Evolutionary conservation across 1,140 invertebrate genomes (phyloP).

Genomic region (Bombus pascuorum): DNA sequence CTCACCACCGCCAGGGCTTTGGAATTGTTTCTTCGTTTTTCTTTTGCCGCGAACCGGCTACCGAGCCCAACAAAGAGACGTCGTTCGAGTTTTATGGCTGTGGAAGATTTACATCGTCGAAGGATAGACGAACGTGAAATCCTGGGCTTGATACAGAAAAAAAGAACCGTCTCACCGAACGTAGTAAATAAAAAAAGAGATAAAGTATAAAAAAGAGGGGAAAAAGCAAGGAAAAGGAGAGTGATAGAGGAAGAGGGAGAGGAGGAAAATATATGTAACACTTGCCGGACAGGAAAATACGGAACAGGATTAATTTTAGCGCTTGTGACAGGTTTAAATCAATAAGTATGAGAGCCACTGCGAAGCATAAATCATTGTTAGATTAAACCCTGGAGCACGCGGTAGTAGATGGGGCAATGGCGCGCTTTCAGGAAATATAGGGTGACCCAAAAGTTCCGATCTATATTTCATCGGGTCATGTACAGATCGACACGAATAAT

Average conservation of each 20-base stretch:
- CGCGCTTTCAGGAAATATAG: constrained; percentile 77
- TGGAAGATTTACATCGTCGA: constrained; percentile 2
- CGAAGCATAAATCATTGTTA: constrained; percentile 80
- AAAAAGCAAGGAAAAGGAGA: not conserved
- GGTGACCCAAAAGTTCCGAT: constrained; percentile 77
- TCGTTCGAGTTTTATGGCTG: constrained; percentile 9
- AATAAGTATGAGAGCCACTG: constrained; percentile 75
- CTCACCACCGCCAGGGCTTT: not conserved
- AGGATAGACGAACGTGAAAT: not conserved
- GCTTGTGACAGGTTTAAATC: constrained; percentile 42
- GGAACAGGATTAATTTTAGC: constrained; percentile 24
- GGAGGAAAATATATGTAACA: not conserved
- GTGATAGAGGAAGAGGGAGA: not conserved
- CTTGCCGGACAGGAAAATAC: not conserved
- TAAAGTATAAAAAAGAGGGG: not conserved
- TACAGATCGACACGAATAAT: constrained; percentile 21
- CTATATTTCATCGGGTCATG: constrained; percentile 70
- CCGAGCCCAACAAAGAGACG: not conserved
- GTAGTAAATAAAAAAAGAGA: not conserved
- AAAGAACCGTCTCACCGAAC: not conserved
- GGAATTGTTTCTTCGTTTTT: not conserved
- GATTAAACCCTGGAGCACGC: constrained; percentile 79
- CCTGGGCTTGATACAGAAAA: not conserved
- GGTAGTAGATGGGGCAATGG: constrained; percentile 73
- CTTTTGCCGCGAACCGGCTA: not conserved